A percentile compares a stretch with the other conserved stretches of the same genome.
These are phyloP conservation scores for Megamerina dolium DNA, from an alignment of 2,888 invertebrate genomes.

Conservation along the genomic window DNA sequence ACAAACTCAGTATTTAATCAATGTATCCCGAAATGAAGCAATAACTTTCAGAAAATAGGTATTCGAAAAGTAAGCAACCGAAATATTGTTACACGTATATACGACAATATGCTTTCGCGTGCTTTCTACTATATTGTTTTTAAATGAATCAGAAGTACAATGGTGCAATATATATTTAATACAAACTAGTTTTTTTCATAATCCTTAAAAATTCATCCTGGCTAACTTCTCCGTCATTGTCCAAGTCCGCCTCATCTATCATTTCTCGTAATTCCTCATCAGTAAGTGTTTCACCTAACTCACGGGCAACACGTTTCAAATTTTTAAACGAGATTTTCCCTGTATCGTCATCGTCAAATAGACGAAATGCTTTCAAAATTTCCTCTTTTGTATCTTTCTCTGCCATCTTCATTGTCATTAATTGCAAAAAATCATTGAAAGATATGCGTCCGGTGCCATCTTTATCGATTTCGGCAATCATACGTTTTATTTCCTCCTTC, in stretches of 20 bases:
- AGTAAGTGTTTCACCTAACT: conserved; percentile 91
- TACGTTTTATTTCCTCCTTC: conserved; percentile 94
- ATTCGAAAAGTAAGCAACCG: too few species aligned
- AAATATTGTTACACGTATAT: too few species aligned
- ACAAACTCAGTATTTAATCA: too few species aligned
- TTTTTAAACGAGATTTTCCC: conserved; percentile 94
- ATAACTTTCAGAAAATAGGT: too few species aligned
- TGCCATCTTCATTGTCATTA: conserved; percentile 90
- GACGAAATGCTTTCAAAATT: conserved; percentile 92
- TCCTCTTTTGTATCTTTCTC: conserved; percentile 95
- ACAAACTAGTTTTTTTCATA: conserved; percentile 96
- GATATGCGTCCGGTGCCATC: conserved; percentile 77
- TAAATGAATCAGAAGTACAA: too few species aligned
- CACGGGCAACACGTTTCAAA: conserved; percentile 88
- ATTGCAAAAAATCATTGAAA: conserved; percentile 77
- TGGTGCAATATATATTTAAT: too few species aligned
- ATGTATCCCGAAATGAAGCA: too few species aligned
- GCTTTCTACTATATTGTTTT: too few species aligned
- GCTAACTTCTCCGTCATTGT: conserved; percentile 93
- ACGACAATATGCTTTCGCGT: too few species aligned
- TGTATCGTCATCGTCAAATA: conserved; percentile 96
- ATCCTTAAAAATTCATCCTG: conserved; percentile 92
- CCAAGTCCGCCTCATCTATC: conserved; percentile 95
- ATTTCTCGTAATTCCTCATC: conserved; percentile 96
- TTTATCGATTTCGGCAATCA: conserved; percentile 87